Conservation (phyloP, 2,113 vertebrate genomes). For the Ophthalmolycus amberensis region DNA sequence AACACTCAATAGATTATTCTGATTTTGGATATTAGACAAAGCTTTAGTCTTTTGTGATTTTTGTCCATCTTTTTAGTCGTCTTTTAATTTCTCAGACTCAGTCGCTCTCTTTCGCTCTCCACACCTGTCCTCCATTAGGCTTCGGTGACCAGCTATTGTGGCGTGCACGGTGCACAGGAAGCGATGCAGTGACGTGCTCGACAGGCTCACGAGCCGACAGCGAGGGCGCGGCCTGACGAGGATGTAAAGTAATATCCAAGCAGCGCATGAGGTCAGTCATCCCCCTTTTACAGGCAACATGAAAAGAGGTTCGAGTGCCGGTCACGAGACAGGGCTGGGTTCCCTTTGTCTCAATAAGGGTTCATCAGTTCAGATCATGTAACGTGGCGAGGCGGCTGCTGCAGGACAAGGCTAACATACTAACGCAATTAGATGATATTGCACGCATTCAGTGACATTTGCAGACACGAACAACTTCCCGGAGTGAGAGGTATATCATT, state of each 20-base stretch:
- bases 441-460: slow-evolving; percentile 29
- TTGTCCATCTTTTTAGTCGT: slow-evolving; percentile 14
- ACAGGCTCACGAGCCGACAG: slow-evolving; percentile 31
- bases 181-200: slow-evolving; percentile 34
- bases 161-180: slow-evolving; percentile 48
- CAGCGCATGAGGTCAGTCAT: slow-evolving; percentile 66
- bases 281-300: slow-evolving; percentile 63
- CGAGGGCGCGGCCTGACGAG: slow-evolving; percentile 56
- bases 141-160: slow-evolving; percentile 38
- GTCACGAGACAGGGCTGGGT: slow-evolving; percentile 72
- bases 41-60: slow-evolving; percentile 14
- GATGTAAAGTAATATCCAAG: slow-evolving; percentile 73
- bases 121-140: slow-evolving; percentile 74
- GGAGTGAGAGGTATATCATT: not conserved
- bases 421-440: slow-evolving; percentile 42
- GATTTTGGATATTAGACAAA: slow-evolving; percentile 36
- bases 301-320: slow-evolving; percentile 68
- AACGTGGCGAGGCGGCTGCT: slow-evolving; percentile 50
- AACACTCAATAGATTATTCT: slow-evolving; percentile 23
- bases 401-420: slow-evolving; percentile 29
- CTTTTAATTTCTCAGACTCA: not conserved
- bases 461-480: slow-evolving; percentile 20
- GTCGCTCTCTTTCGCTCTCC: not conserved
- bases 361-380: slow-evolving; percentile 62
- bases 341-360: slow-evolving; percentile 40